Percentiles rank a stretch among this genome's conserved stretches.
Conservation (phyloP, 2,888 invertebrate species). For the Drosophila helvetica region DNA sequence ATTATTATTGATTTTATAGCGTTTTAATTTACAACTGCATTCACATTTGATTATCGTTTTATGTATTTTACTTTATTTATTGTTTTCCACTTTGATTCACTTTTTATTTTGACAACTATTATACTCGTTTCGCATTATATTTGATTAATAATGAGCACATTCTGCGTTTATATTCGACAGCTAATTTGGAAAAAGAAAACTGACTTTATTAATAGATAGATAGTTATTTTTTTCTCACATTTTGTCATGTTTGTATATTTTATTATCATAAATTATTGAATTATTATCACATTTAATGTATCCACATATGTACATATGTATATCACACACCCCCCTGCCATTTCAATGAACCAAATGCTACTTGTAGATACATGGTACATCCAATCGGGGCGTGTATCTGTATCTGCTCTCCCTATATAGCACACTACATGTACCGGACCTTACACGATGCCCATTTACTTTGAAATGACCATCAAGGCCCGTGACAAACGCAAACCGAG, state of each 20-base stretch:
- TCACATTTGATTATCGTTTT: no score
- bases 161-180: neutral
- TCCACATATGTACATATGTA: no score
- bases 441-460: constrained; percentile 27
- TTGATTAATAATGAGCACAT: neutral
- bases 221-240: neutral
- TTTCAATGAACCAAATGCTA: neutral
- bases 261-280: neutral
- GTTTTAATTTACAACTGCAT: no score
- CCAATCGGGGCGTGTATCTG: constrained; percentile 1
- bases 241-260: neutral
- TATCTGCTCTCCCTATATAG: neutral
- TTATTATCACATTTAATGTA: neutral
- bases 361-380: neutral
- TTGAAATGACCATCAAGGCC: constrained; percentile 41
- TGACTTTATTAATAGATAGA: neutral
- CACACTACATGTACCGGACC: constrained; percentile 14
- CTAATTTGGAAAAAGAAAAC: neutral
- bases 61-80: no score
- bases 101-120: neutral
- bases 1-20: neutral
- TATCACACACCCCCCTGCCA: neutral
- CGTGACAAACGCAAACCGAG: constrained; percentile 29
- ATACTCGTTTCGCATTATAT: neutral
- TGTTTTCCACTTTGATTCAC: neutral